Evolutionary conservation across 2,888 invertebrate species (phyloP), one percentile per base, ranked within the genome.

Genomic region (Netelia melanura): DNA sequence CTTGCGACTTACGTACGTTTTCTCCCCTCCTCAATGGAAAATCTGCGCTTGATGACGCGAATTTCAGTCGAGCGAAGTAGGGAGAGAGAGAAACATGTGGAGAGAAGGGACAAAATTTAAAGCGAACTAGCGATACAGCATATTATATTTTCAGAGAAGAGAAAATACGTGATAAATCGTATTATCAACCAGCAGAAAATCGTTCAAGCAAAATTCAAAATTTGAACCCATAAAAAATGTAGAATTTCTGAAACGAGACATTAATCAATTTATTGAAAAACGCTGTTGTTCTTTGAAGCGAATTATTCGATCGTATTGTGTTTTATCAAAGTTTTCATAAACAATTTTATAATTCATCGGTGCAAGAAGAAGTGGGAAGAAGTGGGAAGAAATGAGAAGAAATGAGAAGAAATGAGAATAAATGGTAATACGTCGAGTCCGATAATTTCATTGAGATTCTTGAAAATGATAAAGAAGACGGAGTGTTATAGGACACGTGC

Each of bases 1-100:
- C 68, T 11, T 11, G 8, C 11, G 21, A 10, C 44, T 11, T n/a
- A 71, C 21, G 44, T 25, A 75, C 52, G 23, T 61, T 52, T 62
- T 3, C 30, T 38, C 21, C 17, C 10, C 17, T 44, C n/a, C 21
- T 25, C n/a, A 64, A 64, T 58, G 64, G 44, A 38, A 80, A 58
- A 58, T 71, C 61, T 56, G 61, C n/a, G 74, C 64, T 17, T 9
- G 43, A 58, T 61, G 68, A 61, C 61, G 48, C 61, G 67, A 67
- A 38, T 44, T 21, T 58, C 21, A 65, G 67, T 76, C n/a, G 17
- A 25, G 23, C 11, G 11, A 8, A 3, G 14, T 8, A 38, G 38
- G 43, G n/a, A 38, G 64, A 17, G 52, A 21, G 21, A 21, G 21
- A 1, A 21, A 21, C 21, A 21, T 21, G 14, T 14, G 43, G 23